Evolutionary conservation across 1,140 invertebrate species (phyloP).

Genomic region (Dysdera silvatica): DNA sequence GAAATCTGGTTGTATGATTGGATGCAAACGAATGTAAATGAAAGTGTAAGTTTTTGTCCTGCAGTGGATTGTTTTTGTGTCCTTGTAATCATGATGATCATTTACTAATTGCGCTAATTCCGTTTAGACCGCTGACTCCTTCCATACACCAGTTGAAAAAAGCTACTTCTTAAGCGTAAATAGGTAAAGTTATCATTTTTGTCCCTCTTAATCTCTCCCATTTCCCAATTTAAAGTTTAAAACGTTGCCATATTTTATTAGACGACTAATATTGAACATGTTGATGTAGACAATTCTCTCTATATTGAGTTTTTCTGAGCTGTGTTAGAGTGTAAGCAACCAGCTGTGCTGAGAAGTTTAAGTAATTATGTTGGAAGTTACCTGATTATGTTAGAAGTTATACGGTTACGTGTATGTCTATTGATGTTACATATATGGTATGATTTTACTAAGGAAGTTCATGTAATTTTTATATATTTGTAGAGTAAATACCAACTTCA

Average conservation of each 20-base stretch:
- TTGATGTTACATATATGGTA: too few relatives aligned
- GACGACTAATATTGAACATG: too few relatives aligned
- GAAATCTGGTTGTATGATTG: conserved; percentile 82
- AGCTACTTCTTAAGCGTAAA: conserved; percentile 83
- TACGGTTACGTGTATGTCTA: too few relatives aligned
- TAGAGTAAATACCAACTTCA: too few relatives aligned
- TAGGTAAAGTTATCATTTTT: conserved; percentile 43
- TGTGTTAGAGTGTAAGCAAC: too few relatives aligned
- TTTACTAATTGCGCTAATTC: background rate
- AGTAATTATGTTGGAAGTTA: too few relatives aligned
- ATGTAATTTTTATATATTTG: too few relatives aligned
- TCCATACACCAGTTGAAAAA: conserved; percentile 65
- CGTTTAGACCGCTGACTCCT: conserved; percentile 40
- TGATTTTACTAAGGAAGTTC: too few relatives aligned
- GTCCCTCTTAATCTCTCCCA: background rate
- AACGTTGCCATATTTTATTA: background rate
- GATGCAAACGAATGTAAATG: conserved; percentile 20
- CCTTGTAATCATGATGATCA: background rate
- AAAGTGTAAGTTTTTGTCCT: conserved; percentile 15
- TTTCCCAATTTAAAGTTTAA: background rate
- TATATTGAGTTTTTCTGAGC: too few relatives aligned
- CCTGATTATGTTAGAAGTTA: too few relatives aligned
- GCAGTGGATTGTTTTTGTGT: background rate
- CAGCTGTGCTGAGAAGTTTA: too few relatives aligned
- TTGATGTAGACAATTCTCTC: too few relatives aligned